Evolutionary conservation across 2,797 vertebrate genomes (phyloP).

Genomic region (Avahi laniger): DNA sequence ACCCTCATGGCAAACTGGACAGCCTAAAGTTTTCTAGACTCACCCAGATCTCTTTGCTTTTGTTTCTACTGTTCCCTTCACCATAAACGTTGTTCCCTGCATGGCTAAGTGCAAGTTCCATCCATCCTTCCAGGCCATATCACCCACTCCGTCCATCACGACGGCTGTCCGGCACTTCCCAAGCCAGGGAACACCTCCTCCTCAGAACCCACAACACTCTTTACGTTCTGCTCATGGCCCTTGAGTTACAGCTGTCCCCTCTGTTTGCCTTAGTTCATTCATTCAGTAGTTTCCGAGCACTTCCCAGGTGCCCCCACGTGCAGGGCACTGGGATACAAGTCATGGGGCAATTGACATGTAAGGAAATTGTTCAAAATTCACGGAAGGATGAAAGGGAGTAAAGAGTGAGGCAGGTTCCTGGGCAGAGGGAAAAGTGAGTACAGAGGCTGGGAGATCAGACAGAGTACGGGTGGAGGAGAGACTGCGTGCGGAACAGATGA

Average conservation of each 20-base stretch:
- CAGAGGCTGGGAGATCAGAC: background rate
- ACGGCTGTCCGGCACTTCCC: background rate
- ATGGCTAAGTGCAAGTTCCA: background rate
- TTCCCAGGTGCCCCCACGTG: background rate
- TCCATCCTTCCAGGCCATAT: background rate
- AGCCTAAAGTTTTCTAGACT: background rate
- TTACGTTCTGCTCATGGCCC: background rate
- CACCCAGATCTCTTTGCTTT: background rate
- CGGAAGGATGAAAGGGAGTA: background rate
- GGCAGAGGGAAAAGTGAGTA: background rate
- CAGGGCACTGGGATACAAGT: background rate
- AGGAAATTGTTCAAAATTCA: background rate
- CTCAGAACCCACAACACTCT: background rate
- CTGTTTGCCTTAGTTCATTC: background rate
- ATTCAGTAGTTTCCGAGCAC: background rate
- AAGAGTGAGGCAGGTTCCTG: background rate
- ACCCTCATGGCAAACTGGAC: background rate
- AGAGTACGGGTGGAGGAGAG: rapidly evolving
- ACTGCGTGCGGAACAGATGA: background rate
- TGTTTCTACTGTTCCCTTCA: background rate
- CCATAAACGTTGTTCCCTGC: background rate
- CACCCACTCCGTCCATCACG: rapidly evolving
- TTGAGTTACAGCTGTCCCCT: background rate
- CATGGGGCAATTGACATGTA: background rate
- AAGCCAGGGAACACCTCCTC: background rate